Evolutionary conservation across 2,113 vertebrate genomes (phyloP), one percentile per base, ranked within the genome.

Genomic region (Callorhinus ursinus): DNA sequence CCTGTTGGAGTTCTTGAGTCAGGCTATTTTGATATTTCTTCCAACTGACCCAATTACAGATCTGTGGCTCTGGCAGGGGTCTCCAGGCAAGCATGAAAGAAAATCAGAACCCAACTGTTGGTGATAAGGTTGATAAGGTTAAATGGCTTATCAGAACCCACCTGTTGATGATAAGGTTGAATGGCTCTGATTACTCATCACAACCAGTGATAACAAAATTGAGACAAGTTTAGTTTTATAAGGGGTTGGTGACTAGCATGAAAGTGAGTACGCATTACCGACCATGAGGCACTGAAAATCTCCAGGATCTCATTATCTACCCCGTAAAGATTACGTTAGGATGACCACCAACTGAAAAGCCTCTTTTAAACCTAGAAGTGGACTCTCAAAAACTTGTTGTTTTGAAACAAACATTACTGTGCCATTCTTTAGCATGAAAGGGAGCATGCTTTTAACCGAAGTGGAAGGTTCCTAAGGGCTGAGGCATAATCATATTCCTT

Each of bases 241-340:
- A 31, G 49, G 31, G 46, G 13, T 79, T 49, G 8, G 28, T 57
- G 42, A 76, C 28, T 2, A 1, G 6, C 57, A 15, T 49, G 42
- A 85, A 8, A 69, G 12, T 14, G 28, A 39, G 28, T 39, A 2
- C 16, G n/a, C 24, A 24, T 33, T 65, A 24, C 4, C 4, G 26
- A 26, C 18, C 39, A 5, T 2, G 19, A 53, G 14, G 4, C 7
- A 0, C 19, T 19, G 33, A 67, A 46, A 19, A 26, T 9, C 1
- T 59, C 13, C 53, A 53, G 5, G 4, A 21, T 18, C 9, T 76
- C 82, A 65, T 39, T 0, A 11, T 55, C 28, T 71, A 19, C 33
- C 55, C 53, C 49, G 21, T 24, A 28, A 80, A 86, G 33, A n/a
- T 31, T 16, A 46, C 15, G 4, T 53, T 57, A 28, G 24, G 31